Evolutionary conservation across 2,113 vertebrate genomes (phyloP).

Genomic region (Dicerorhinus sumatrensis): DNA sequence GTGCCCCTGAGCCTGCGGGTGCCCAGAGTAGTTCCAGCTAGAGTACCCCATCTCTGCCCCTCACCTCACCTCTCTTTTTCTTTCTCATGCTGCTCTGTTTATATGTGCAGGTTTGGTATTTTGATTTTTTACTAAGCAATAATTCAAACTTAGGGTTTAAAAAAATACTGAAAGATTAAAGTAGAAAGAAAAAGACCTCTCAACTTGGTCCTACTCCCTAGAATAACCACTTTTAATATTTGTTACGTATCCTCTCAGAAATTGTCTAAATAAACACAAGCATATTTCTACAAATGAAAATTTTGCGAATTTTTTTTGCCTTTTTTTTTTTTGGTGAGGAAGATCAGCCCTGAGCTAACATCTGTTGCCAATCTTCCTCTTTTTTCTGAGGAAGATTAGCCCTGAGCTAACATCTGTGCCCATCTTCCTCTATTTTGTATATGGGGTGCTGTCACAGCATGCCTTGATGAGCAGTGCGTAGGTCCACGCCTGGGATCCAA

Average conservation of each 20-base stretch:
- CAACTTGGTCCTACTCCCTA: not conserved
- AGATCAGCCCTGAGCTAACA: too few relatives aligned
- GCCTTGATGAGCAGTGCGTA: too few relatives aligned
- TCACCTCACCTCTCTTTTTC: not conserved
- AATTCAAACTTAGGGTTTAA: slow-evolving; percentile 16
- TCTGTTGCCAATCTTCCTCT: too few relatives aligned
- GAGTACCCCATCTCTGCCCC: not conserved
- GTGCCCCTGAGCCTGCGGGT: not conserved
- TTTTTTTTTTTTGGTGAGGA: not conserved
- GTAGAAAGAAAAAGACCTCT: not conserved
- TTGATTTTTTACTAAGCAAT: not conserved
- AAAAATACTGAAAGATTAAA: not conserved
- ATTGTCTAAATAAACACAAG: not conserved
- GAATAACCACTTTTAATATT: not conserved
- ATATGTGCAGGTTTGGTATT: not conserved
- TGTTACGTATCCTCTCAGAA: not conserved
- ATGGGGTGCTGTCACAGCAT: too few relatives aligned
- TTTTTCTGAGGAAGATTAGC: too few relatives aligned
- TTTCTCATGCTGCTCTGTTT: not conserved
- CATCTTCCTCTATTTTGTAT: too few relatives aligned
- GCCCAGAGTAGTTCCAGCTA: not conserved
- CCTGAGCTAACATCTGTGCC: too few relatives aligned
- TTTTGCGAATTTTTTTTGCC: not conserved
- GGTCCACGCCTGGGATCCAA: too few relatives aligned
- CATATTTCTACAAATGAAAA: not conserved